Percentiles rank a stretch among this genome's conserved stretches.
Evolutionary conservation across 2,113 vertebrate species (phyloP).

Genomic region (Camelus dromedarius): DNA sequence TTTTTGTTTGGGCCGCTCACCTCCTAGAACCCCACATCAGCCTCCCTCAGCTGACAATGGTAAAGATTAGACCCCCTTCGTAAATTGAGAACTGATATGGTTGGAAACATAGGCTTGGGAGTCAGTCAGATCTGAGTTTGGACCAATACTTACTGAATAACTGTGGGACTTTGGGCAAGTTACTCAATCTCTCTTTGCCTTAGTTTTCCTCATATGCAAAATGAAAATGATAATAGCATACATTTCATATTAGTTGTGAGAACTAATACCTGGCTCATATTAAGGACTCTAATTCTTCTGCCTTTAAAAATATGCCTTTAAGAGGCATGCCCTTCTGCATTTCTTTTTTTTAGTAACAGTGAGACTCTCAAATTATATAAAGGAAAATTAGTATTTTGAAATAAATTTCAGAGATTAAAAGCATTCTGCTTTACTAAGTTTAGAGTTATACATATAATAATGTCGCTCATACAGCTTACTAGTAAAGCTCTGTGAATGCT

Average conservation of each 20-base stretch:
- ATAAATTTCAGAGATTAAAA: conserved; percentile 47
- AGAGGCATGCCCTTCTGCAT: neutral
- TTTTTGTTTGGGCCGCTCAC: too few species aligned
- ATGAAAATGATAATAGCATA: conserved; percentile 20
- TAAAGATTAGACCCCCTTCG: neutral
- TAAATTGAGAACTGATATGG: neutral
- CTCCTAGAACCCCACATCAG: too few species aligned
- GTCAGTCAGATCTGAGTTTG: neutral
- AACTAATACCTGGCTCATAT: neutral
- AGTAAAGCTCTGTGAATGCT: conserved; percentile 17
- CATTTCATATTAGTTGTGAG: conserved; percentile 1
- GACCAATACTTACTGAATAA: conserved; percentile 1
- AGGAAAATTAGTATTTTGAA: conserved; percentile 48
- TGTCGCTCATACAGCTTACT: neutral
- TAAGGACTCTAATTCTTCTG: conserved; percentile 16
- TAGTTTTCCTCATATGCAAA: neutral
- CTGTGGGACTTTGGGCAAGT: neutral
- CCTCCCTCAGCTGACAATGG: too few species aligned
- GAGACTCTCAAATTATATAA: neutral
- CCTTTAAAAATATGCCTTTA: conserved; percentile 23
- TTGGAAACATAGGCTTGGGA: neutral
- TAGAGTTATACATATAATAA: conserved; percentile 2
- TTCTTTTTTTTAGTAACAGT: conserved; percentile 24
- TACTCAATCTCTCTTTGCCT: neutral
- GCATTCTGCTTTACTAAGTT: conserved; percentile 9